phyloP scores from a whole-genome alignment of 1,140 invertebrate genomes.

The Tachypleus tridentatus region DNA sequence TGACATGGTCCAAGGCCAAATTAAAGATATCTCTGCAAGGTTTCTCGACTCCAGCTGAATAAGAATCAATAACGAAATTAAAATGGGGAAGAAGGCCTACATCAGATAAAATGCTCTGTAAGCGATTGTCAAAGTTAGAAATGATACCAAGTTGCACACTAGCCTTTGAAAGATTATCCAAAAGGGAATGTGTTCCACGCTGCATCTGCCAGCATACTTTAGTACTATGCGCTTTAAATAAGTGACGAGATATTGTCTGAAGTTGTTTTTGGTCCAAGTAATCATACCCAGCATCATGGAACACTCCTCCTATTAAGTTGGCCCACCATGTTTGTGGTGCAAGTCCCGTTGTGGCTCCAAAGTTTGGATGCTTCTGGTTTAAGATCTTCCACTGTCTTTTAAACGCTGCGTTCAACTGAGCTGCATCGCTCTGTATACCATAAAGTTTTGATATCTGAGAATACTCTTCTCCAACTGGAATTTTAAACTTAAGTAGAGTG shows the following conservation, averaged over 20 bases:
- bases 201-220: slow-evolving; percentile 53
- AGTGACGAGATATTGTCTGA: slow-evolving; percentile 43
- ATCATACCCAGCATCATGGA: slow-evolving; percentile 34
- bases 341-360: slow-evolving; percentile 51
- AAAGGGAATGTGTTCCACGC: slow-evolving; percentile 47
- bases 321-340: slow-evolving; percentile 73
- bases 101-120: slow-evolving; percentile 51
- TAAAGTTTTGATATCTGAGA: slow-evolving; percentile 49
- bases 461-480: slow-evolving; percentile 59
- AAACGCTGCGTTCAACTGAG: slow-evolving; percentile 49
- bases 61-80: slow-evolving; percentile 66
- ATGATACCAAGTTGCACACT: slow-evolving; percentile 49
- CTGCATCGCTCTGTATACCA: slow-evolving; percentile 44
- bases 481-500: slow-evolving; percentile 57
- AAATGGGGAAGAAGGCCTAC: slow-evolving; percentile 53
- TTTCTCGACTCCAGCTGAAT: slow-evolving; percentile 56
- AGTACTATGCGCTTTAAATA: slow-evolving; percentile 51
- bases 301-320: slow-evolving; percentile 48
- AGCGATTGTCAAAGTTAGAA: slow-evolving; percentile 75
- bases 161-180: slow-evolving; percentile 40
- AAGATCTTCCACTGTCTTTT: slow-evolving; percentile 47
- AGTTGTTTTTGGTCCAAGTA: slow-evolving; percentile 33
- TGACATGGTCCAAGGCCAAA: slow-evolving; percentile 42
- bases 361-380: slow-evolving; percentile 60
- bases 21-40: slow-evolving; percentile 60